A percentile compares a stretch with the other conserved stretches of the same genome.
These are phyloP conservation scores for Micrasema longulum DNA, from an alignment of 1,140 invertebrate species.

Conservation along the genomic window DNA sequence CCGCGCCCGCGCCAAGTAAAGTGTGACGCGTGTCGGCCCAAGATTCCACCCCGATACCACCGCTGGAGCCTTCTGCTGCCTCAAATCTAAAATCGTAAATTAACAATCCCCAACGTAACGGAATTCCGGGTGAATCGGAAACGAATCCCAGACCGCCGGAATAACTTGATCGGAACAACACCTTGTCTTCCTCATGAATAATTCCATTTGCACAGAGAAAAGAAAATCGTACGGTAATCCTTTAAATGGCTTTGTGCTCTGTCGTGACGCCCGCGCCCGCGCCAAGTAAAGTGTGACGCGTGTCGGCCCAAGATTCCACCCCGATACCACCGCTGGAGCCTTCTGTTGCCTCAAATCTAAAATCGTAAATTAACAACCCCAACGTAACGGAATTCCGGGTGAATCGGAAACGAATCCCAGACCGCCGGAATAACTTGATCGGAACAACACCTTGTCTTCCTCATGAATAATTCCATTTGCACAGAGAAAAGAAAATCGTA, in stretches of 20 bases:
- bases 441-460: too few relatives aligned
- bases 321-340: conserved; percentile 12
- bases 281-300: conserved; percentile 31
- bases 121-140: not conserved
- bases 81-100: not conserved
- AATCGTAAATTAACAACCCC: conserved; percentile 15
- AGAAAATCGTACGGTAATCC: too few relatives aligned
- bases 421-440: not conserved
- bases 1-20: conserved; percentile 17
- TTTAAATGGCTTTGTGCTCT: not conserved
- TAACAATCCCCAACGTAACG: not conserved
- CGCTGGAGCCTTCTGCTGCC: not conserved
- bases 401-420: not conserved
- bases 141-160: not conserved
- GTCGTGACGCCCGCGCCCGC: not conserved
- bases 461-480: too few relatives aligned
- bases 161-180: not conserved
- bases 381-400: conserved; percentile 14
- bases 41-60: conserved; percentile 12
- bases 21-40: conserved; percentile 30
- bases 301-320: conserved; percentile 13
- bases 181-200: too few relatives aligned
- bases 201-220: too few relatives aligned
- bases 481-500: too few relatives aligned
- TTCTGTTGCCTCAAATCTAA: not conserved